Conservation (phyloP, 1,140 invertebrate genomes). For the Hestina assimilis region DNA sequence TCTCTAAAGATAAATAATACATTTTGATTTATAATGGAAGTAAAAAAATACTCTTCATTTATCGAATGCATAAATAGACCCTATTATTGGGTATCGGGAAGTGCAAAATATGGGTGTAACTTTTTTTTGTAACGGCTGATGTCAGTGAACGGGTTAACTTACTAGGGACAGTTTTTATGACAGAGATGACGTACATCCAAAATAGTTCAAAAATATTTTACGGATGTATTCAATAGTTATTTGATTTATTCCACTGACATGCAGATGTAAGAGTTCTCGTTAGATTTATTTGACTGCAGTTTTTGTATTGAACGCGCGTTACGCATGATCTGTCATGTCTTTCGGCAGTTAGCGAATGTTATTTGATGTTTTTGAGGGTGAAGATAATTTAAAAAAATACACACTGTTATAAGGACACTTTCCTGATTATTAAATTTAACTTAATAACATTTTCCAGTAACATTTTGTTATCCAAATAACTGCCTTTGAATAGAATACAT, state of each 20-base stretch:
- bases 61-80: constrained; percentile 77
- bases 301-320: constrained; percentile 65
- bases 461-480: too few species aligned
- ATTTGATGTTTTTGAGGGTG: constrained; percentile 27
- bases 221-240: constrained; percentile 74
- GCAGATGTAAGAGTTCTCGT: constrained; percentile 74
- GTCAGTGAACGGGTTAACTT: constrained; percentile 73
- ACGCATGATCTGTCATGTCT: constrained; percentile 73
- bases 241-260: constrained; percentile 77
- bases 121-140: constrained; percentile 64
- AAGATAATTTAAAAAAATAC: not conserved
- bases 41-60: constrained; percentile 77
- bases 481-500: too few species aligned
- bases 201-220: constrained; percentile 77
- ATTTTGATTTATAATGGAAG: constrained; percentile 77
- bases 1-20: constrained; percentile 78
- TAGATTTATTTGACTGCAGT: constrained; percentile 76
- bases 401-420: too few species aligned
- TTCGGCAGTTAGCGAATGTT: constrained; percentile 70
- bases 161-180: constrained; percentile 49
- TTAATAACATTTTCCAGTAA: too few species aligned
- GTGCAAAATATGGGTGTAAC: constrained; percentile 78
- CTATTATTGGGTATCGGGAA: constrained; percentile 75
- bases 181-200: constrained; percentile 60
- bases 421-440: too few species aligned